Base-by-base conservation (phyloP, 2,888 invertebrate species). In the Sminthurides aquaticus region DNA sequence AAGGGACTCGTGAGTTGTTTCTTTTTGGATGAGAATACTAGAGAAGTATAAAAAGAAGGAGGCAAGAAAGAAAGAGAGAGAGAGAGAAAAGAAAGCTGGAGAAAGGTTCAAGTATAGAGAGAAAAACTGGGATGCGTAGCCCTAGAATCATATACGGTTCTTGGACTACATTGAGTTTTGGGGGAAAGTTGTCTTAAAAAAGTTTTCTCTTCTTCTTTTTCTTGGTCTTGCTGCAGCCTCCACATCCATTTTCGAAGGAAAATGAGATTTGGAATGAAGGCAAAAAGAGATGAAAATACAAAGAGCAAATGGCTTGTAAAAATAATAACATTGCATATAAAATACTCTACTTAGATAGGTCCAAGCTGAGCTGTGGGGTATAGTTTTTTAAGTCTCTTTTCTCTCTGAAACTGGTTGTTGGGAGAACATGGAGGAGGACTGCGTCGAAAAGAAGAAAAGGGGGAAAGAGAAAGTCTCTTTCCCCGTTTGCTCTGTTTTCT, bases 291-390 rank as follows among this genome's bases (percentile, higher is more conserved):
- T 68, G 73, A 71, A 69, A 74, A 70, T 67, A 69, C 71, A 71
- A 69, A 71, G 68, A 72, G 73, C 69, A 74, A 74, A 74, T 74
- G 73, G 73, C 72, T 72, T 74, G 73, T 72, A 74, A 74, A 73
- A 74, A 74, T 74, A 74, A 74, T 74, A 72, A 74, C 73, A 74
- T 74, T 73, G 71, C 71, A 73, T 73, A 71, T 71, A 73, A 73
- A 73, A 73, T 70, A 71, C 73, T 68, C 73, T 71, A 71, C 73
- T 73, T 70, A 73, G 67, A 65, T 66, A 67, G 66, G 68, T 68
- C 70, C 68, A 70, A 70, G 66, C 67, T 66, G 66, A 64, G 64
- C 61, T 57, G 57, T 57, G 54, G 59, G 60, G 8, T 34, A 34
- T 34, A 15, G 8, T 34, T 5, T 15, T 34, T 34, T 15, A 59